Evolutionary conservation across 2,113 vertebrate genomes (phyloP).

Genomic region (Capreolus pygargus): DNA sequence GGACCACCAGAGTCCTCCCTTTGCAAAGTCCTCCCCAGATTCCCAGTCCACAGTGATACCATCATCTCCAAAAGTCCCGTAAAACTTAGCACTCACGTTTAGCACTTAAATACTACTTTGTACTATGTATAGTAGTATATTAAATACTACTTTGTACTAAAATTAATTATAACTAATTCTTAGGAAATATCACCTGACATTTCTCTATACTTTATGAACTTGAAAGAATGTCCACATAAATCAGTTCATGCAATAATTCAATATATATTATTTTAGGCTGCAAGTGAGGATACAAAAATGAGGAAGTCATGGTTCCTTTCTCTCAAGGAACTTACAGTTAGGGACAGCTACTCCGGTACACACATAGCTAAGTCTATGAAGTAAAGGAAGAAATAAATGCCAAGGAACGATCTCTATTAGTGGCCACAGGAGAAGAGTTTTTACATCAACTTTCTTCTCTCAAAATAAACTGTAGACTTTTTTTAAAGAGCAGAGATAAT

Average conservation of each 20-base stretch:
- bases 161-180: background rate
- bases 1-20: background rate
- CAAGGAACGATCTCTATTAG: background rate
- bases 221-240: background rate
- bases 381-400: background rate
- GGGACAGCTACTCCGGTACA: background rate
- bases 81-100: background rate
- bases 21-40: background rate
- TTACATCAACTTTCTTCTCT: background rate
- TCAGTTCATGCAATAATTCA: background rate
- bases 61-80: background rate
- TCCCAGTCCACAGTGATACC: background rate
- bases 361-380: background rate
- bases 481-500: background rate
- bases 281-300: background rate
- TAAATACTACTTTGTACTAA: no score
- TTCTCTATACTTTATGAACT: background rate
- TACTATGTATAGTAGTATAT: background rate
- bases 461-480: background rate
- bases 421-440: background rate
- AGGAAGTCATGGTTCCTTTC: background rate
- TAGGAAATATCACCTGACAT: background rate
- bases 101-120: background rate
- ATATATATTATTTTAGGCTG: background rate
- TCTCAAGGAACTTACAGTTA: background rate